Percentiles rank a stretch among this genome's conserved stretches.
phyloP scores from a whole-genome alignment of 2,888 invertebrate species.

The Tubulanus polymorphus region DNA sequence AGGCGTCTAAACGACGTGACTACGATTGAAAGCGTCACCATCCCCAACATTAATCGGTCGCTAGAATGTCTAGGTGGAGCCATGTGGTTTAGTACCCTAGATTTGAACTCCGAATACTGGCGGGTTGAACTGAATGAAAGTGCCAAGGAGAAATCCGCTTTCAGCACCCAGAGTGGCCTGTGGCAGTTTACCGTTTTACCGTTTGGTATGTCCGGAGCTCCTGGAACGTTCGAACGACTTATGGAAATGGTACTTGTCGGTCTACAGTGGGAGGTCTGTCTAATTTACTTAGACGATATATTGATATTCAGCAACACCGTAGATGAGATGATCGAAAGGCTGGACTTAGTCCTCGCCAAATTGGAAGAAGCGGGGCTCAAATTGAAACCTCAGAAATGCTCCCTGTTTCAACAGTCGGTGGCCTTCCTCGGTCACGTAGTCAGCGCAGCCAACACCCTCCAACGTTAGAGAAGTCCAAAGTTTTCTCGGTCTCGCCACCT shows the following conservation, averaged over 20 bases:
- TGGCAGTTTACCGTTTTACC: constrained; percentile 9
- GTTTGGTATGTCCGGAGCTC: constrained; percentile 13
- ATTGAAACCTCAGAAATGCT: too few species aligned
- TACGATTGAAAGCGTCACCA: constrained; percentile 10
- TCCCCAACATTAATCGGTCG: constrained; percentile 9
- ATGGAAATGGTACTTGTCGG: constrained; percentile 13
- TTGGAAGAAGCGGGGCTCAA: too few species aligned
- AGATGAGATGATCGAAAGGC: too few species aligned
- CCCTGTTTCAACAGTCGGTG: too few species aligned
- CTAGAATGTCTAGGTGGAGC: constrained; percentile 11
- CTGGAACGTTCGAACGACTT: constrained; percentile 14
- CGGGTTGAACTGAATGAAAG: constrained; percentile 7
- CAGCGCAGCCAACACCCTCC: too few species aligned
- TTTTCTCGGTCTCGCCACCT: too few species aligned
- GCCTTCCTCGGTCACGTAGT: too few species aligned
- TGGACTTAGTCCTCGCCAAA: too few species aligned
- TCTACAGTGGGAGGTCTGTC: constrained; percentile 7
- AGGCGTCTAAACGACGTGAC: constrained; percentile 12
- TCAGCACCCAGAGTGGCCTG: constrained; percentile 10
- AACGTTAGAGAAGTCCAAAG: too few species aligned
- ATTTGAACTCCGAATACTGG: constrained; percentile 16
- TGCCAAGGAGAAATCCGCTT: constrained; percentile 15
- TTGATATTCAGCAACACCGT: constrained; percentile 10
- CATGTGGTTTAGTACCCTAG: constrained; percentile 8
- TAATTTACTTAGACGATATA: constrained; percentile 11